Base-by-base conservation (phyloP, 2,888 invertebrate genomes). In the Agonopterix alstromeriana region DNA sequence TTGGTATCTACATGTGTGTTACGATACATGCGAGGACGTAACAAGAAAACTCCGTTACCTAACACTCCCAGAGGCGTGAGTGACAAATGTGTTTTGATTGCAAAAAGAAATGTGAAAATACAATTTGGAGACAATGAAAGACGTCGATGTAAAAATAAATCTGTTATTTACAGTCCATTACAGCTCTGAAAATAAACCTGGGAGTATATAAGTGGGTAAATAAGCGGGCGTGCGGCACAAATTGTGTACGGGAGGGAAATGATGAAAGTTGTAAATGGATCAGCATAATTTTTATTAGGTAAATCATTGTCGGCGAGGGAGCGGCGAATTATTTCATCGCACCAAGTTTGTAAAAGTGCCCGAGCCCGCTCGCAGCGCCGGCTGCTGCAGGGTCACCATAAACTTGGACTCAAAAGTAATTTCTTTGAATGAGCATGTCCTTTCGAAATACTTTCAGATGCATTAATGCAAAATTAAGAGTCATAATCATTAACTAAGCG, bases 261-360 rank as follows among this genome's bases (percentile, higher is more conserved):
- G 67, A 66, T 59, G 59, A 68, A 73, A 73, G 65, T 76, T 72
- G 55, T 73, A 73, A 77, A 56, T 73, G 60, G 65, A 74, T 75
- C 71, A 75, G 67, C 73, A 76, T 73, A 77, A 76, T 74, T 68
- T 70, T 74, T 73, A 74, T 76, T 74, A 71, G 65, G 71, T 78
- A 73, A 76, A 74, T 76, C 72, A 77, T 70, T 72, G 61, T 55
- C 49, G 49, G 48, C 55, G 58, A 55, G 58, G 60, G 58, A 43
- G 46, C 27, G 47, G 57, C 51, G 52, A 60, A 61, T 65, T 65
- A 63, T 63, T 67, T 58, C 62, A 58, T 52, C 60, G 61, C 27
- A 27, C 50, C 63, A 63, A 70, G 58, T 69, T 66, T 58, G 54
- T 52, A 58, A 60, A 56, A 60, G 62, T 63, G 63, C 59, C 60